Base-by-base conservation (phyloP, 2,113 vertebrate genomes). In the Podarcis muralis region DNA sequence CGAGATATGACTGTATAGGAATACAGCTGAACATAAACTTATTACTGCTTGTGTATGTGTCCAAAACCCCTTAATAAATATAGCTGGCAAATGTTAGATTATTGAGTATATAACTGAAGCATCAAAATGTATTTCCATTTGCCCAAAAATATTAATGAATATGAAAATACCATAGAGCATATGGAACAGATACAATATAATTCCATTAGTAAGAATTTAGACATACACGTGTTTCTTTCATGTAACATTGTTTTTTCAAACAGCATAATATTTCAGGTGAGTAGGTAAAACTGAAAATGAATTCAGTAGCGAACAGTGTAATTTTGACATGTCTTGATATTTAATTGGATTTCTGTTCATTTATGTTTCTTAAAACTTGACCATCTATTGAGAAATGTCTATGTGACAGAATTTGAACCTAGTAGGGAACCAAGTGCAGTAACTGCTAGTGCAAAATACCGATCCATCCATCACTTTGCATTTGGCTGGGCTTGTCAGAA, bases 401-500 rank as follows among this genome's bases (percentile, higher is more conserved):
- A 35, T 30, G 13, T 80, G 35, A 5, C 18, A 20, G 43, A 59
- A 74, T 72, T 68, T 66, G 25, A 62, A 59, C 11, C 35, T 35
- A 23, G 22, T 32, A 83, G 7, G 22, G 23, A 65, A 25, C 43
- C 3, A 32, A 25, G 35, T 53, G 16, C 4, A 27, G 53, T 76
- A 13, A 77, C 6, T 8, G 1, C 13, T 68, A 88, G 35, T 77
- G 9, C 66, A 57, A 84, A 78, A 89, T 72, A 79, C 48, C n/a
- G 75, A 79, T 62, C 43, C 57, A 82, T 25, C 81, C 48, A 83
- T n/a, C 62, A 40, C 37, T 2, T 0, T 68, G 0, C 66, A 65
- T 89, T 90, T 15, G 32, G 9, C 75, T 77, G 18, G 23, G 20
- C 81, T 88, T 83, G 40, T 88, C 72, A 88, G 15, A 37, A 68